Evolutionary conservation across 1,140 invertebrate species (phyloP).

Genomic region (Ostrea denselamellosa): DNA sequence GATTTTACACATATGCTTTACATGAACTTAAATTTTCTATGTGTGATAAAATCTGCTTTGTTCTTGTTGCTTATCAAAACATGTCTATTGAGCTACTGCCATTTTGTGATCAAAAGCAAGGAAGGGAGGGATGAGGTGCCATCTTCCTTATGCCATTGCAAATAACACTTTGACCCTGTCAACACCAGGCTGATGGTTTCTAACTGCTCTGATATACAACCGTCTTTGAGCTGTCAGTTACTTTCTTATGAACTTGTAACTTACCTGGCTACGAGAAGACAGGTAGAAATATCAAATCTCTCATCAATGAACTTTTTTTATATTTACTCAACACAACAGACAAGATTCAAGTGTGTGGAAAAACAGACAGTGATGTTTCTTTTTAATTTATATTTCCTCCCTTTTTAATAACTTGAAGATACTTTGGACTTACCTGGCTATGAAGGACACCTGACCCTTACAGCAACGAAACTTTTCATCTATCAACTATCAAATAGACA

Average conservation of each 20-base stretch:
- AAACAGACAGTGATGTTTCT: not conserved
- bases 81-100: not conserved
- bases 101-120: not conserved
- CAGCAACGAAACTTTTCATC: not conserved
- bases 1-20: no score
- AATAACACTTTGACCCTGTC: not conserved
- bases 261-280: not conserved
- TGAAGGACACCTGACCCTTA: not conserved
- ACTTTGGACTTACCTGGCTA: not conserved
- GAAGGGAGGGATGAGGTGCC: not conserved
- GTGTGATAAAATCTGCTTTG: no score
- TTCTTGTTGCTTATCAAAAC: not conserved
- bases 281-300: not conserved
- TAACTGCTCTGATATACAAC: not conserved
- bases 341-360: not conserved
- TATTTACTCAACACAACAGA: not conserved
- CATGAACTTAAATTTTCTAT: no score
- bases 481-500: not conserved
- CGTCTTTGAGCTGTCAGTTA: not conserved
- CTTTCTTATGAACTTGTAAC: not conserved
- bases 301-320: not conserved
- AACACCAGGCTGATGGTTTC: not conserved
- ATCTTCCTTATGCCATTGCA: not conserved
- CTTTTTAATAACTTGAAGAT: not conserved
- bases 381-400: not conserved